A percentile compares a stretch with the other conserved stretches of the same genome.
Evolutionary conservation across 2,113 vertebrate genomes (phyloP).

Genomic region (Sterrhoptilus dennistouni): DNA sequence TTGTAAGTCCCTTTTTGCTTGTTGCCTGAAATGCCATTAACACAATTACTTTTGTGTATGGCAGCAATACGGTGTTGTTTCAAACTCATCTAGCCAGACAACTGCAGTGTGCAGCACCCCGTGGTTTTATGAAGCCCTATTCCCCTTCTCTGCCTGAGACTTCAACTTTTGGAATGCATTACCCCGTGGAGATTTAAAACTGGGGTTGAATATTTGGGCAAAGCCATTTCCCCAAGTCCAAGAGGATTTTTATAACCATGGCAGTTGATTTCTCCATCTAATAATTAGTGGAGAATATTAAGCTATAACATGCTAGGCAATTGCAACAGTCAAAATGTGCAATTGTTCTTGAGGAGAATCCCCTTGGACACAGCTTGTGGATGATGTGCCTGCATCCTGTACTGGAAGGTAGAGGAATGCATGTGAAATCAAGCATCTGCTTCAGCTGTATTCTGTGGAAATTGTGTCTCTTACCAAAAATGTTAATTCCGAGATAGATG

Average conservation of each 20-base stretch:
- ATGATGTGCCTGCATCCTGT: background rate
- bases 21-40: conserved; percentile 72
- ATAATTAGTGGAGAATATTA: background rate
- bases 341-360: background rate
- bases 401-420: background rate
- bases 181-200: background rate
- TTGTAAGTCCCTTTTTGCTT: conserved; percentile 72
- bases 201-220: background rate
- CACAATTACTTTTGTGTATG: background rate
- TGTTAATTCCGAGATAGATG: background rate
- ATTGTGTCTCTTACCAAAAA: conserved; percentile 50
- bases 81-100: background rate
- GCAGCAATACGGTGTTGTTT: background rate
- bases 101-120: conserved; percentile 33
- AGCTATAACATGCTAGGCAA: background rate
- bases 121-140: background rate
- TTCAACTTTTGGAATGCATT: conserved; percentile 38
- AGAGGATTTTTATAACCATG: conserved; percentile 11
- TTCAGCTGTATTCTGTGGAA: conserved; percentile 23
- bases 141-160: conserved; percentile 39
- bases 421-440: background rate
- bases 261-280: background rate
- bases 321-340: background rate
- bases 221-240: background rate
- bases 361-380: background rate